A percentile compares a stretch with the other conserved stretches of the same genome.
These are phyloP conservation scores for Probaryconus sp. DNA, from an alignment of 1,140 invertebrate species.

Conservation along the genomic window DNA sequence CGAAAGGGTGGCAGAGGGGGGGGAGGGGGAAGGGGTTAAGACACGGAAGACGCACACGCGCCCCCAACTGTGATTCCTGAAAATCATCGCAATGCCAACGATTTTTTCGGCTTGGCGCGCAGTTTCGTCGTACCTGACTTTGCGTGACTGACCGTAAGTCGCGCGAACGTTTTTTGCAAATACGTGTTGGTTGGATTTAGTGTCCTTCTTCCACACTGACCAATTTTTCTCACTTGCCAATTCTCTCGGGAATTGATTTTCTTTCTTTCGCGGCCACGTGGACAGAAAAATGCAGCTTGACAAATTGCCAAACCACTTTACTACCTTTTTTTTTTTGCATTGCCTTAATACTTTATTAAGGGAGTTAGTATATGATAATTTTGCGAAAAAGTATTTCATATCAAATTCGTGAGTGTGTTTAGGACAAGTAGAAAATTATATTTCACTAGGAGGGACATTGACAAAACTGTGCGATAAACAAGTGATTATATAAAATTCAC, in stretches of 20 bases:
- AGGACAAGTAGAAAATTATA: too few relatives aligned
- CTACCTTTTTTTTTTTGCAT: slow-evolving; percentile 6
- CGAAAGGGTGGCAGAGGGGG: slow-evolving; percentile 15
- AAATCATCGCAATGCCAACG: slow-evolving; percentile 63
- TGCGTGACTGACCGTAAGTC: slow-evolving; percentile 61
- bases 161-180: slow-evolving; percentile 25
- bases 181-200: not conserved
- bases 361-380: too few relatives aligned
- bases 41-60: slow-evolving; percentile 46
- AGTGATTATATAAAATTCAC: too few relatives aligned
- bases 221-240: slow-evolving; percentile 24
- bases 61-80: slow-evolving; percentile 59
- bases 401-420: too few relatives aligned
- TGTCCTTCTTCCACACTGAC: slow-evolving; percentile 31
- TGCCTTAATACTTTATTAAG: too few relatives aligned
- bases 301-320: too few relatives aligned
- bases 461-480: too few relatives aligned
- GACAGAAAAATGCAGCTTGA: too few relatives aligned
- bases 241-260: not conserved
- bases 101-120: slow-evolving; percentile 60
- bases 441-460: too few relatives aligned
- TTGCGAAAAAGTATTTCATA: too few relatives aligned
- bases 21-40: slow-evolving; percentile 11
- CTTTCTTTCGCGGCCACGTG: not conserved
- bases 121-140: slow-evolving; percentile 62